phyloP scores from a whole-genome alignment of 1,140 invertebrate genomes.

The Cheumatopsyche charites region DNA sequence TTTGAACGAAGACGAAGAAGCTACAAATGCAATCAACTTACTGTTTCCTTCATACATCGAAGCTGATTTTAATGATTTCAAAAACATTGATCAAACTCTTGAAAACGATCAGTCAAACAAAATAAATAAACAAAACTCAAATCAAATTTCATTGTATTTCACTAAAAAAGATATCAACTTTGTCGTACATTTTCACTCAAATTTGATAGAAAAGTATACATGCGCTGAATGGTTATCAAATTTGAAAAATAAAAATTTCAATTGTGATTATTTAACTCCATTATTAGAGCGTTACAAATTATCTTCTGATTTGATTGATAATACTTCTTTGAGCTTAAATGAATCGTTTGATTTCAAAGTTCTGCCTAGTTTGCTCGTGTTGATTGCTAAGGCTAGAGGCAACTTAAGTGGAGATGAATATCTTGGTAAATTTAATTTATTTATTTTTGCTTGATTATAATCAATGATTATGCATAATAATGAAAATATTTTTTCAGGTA shows the following conservation, averaged over 20 bases:
- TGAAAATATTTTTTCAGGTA: conserved; percentile 44
- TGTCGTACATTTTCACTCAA: conserved; percentile 67
- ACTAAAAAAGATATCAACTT: conserved; percentile 65
- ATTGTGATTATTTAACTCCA: conserved; percentile 62
- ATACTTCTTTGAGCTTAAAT: conserved; percentile 59
- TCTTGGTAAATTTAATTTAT: conserved; percentile 33
- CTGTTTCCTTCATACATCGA: conserved; percentile 80
- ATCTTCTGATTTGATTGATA: conserved; percentile 61
- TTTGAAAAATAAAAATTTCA: conserved; percentile 51
- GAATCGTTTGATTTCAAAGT: conserved; percentile 61
- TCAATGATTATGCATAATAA: not conserved
- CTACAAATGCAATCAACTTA: conserved; percentile 70
- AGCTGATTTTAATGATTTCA: conserved; percentile 71
- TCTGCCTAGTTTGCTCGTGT: conserved; percentile 62
- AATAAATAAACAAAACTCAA: conserved; percentile 38
- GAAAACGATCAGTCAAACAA: conserved; percentile 42
- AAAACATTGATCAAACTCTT: conserved; percentile 51
- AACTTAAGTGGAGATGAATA: conserved; percentile 56
- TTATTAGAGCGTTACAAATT: conserved; percentile 66
- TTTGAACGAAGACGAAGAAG: conserved; percentile 76
- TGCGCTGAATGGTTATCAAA: conserved; percentile 64
- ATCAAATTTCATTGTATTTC: conserved; percentile 53
- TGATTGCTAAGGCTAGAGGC: conserved; percentile 55
- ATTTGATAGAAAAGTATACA: conserved; percentile 64
- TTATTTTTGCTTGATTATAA: not conserved